Conservation (phyloP, 2,888 invertebrate genomes). For the Sussaba pulchella region DNA sequence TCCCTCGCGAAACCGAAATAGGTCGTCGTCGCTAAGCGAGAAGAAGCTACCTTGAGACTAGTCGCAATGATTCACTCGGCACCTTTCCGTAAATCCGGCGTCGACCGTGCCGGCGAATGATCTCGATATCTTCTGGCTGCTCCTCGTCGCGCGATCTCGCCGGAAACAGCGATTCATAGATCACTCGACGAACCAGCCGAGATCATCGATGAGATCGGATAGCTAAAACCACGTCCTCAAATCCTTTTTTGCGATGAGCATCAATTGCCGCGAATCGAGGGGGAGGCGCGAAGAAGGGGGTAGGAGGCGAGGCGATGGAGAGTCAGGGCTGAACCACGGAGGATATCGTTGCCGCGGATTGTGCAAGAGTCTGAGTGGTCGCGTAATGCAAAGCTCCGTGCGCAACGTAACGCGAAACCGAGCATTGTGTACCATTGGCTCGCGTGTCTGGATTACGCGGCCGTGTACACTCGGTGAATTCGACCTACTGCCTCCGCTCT, state of each 20-base stretch:
- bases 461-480: slow-evolving; percentile 64
- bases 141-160: slow-evolving; percentile 4
- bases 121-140: slow-evolving; percentile 41
- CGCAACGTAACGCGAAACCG: slow-evolving; percentile 79
- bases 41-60: slow-evolving; percentile 59
- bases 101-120: slow-evolving; percentile 20
- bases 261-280: slow-evolving; percentile 9
- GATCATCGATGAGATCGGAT: background rate
- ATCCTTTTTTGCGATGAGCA: background rate
- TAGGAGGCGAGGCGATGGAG: no score
- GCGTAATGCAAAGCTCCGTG: slow-evolving; percentile 66
- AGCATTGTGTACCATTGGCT: slow-evolving; percentile 76
- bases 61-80: slow-evolving; percentile 63
- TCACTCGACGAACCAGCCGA: background rate
- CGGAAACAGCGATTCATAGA: slow-evolving; percentile 37
- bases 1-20: slow-evolving; percentile 66
- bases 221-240: background rate
- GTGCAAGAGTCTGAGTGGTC: slow-evolving; percentile 62
- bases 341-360: slow-evolving; percentile 61
- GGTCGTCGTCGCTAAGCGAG: slow-evolving; percentile 67
- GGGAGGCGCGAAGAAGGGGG: no score
- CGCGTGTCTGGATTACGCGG: slow-evolving; percentile 68
- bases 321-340: slow-evolving; percentile 23
- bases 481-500: slow-evolving; percentile 66
- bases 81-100: slow-evolving; percentile 57